These are phyloP conservation scores for Drosophila auraria DNA, from an alignment of 1,140 invertebrate species.

Conservation along the genomic window DNA sequence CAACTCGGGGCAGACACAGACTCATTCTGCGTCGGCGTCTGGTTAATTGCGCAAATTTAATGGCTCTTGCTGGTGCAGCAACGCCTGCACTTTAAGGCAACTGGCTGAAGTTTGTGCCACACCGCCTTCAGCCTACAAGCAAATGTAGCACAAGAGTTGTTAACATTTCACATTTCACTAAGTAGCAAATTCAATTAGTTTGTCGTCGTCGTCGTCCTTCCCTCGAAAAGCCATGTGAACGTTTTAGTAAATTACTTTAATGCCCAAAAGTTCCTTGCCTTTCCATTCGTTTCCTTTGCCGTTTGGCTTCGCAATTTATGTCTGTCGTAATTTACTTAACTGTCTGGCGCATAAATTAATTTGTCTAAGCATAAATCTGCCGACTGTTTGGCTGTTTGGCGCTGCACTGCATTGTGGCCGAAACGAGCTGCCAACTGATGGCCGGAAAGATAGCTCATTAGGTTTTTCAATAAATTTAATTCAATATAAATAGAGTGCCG, in stretches of 20 bases:
- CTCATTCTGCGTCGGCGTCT: slow-evolving; percentile 51
- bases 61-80: slow-evolving; percentile 47
- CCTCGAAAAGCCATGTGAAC: slow-evolving; percentile 26
- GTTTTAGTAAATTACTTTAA: slow-evolving; percentile 75
- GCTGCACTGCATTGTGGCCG: slow-evolving; percentile 34
- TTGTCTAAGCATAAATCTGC: slow-evolving; percentile 74
- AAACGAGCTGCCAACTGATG: slow-evolving; percentile 55
- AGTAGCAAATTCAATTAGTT: slow-evolving; percentile 82
- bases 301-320: slow-evolving; percentile 56
- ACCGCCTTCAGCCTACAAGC: slow-evolving; percentile 45
- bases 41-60: slow-evolving; percentile 81
- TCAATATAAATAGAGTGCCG: slow-evolving; percentile 74
- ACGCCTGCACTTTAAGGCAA: slow-evolving; percentile 63
- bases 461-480: slow-evolving; percentile 82
- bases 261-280: slow-evolving; percentile 55
- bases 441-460: slow-evolving; percentile 69
- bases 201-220: slow-evolving; percentile 19
- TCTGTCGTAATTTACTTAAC: slow-evolving; percentile 66
- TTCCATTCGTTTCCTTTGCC: slow-evolving; percentile 31
- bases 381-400: slow-evolving; percentile 49
- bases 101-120: slow-evolving; percentile 30
- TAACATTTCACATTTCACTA: slow-evolving; percentile 79
- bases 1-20: slow-evolving; percentile 41
- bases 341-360: slow-evolving; percentile 78
- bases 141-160: slow-evolving; percentile 69